Evolutionary conservation across 2,888 invertebrate species (phyloP).

Genomic region (Hanleya hanleyi): DNA sequence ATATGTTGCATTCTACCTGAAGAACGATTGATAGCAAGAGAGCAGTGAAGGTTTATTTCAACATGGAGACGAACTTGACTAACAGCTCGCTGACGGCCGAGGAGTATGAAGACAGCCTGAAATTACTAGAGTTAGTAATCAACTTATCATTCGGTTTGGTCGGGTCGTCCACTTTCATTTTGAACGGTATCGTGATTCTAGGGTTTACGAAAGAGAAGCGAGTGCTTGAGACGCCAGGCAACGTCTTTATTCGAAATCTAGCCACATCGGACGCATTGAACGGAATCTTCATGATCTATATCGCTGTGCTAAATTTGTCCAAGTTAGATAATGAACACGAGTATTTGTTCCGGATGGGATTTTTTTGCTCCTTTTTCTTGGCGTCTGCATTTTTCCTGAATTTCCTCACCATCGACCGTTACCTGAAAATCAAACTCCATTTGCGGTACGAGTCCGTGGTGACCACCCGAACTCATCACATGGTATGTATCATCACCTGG

Average conservation of each 20-base stretch:
- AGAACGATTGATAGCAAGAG: too few species aligned
- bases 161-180: not conserved
- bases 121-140: too few species aligned
- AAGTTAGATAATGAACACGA: not conserved
- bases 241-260: not conserved
- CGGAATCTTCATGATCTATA: not conserved
- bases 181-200: not conserved
- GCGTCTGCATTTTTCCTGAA: not conserved
- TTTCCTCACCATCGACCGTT: not conserved
- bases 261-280: not conserved
- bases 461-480: not conserved
- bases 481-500: not conserved
- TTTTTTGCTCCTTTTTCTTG: not conserved
- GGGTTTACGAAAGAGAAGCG: not conserved
- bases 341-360: not conserved
- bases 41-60: too few species aligned
- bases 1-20: too few species aligned
- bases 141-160: not conserved
- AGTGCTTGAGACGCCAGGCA: not conserved
- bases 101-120: too few species aligned
- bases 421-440: not conserved
- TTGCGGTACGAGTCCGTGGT: not conserved
- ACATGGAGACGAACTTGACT: too few species aligned
- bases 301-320: not conserved
- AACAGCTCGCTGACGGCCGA: too few species aligned